phyloP scores from a whole-genome alignment of 1,140 invertebrate genomes.

The Mycetomoellerius zeteki region DNA sequence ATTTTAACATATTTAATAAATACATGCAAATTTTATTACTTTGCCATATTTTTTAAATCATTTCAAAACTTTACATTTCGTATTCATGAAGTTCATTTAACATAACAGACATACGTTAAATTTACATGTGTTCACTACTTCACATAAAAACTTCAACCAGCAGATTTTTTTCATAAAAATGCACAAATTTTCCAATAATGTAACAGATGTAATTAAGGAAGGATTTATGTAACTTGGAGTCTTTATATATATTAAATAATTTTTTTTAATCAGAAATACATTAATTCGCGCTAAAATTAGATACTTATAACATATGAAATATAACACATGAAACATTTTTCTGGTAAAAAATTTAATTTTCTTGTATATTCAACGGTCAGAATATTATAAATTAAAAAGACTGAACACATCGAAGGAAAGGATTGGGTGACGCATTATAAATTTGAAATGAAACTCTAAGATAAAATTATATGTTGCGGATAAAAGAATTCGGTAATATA shows the following conservation, averaged over 20 bases:
- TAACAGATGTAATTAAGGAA: not conserved
- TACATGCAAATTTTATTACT: no score
- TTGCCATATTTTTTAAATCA: no score
- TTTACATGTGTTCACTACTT: no score
- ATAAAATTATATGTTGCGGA: conserved; percentile 7
- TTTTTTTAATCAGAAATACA: not conserved
- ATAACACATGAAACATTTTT: not conserved
- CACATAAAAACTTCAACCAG: no score
- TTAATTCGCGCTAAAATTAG: not conserved
- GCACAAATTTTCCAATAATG: no score
- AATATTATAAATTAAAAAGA: not conserved
- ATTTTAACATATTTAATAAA: no score
- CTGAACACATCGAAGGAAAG: not conserved
- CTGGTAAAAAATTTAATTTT: not conserved
- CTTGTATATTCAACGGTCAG: not conserved
- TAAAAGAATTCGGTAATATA: conserved; percentile 9
- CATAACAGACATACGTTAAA: no score
- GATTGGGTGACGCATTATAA: not conserved
- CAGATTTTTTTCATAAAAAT: no score
- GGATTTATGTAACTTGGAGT: conserved; percentile 15
- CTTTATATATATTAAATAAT: conserved; percentile 2
- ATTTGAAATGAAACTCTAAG: not conserved
- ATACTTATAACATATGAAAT: not conserved
- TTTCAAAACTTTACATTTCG: no score
- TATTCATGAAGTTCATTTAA: no score